phyloP scores from a whole-genome alignment of 2,113 vertebrate species.

The Colius striatus region DNA sequence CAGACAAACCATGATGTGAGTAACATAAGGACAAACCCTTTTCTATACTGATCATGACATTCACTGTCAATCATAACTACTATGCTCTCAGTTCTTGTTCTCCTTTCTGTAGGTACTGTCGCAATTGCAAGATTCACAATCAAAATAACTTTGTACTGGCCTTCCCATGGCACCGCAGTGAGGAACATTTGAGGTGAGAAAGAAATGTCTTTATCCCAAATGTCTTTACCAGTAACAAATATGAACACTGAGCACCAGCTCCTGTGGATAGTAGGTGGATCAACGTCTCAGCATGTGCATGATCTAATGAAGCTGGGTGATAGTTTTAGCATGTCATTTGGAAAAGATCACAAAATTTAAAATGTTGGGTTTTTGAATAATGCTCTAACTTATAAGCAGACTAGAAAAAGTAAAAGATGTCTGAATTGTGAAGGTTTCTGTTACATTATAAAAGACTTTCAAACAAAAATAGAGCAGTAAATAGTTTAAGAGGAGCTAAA shows the following conservation, averaged over 20 bases:
- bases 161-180: not conserved
- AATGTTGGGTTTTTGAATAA: not conserved
- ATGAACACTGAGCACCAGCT: not conserved
- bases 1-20: not conserved
- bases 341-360: slow-evolving; percentile 1
- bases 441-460: not conserved
- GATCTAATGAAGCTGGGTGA: not conserved
- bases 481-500: not conserved
- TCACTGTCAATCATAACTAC: not conserved
- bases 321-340: not conserved
- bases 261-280: not conserved
- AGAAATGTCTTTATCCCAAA: not conserved
- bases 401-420: not conserved
- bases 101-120: not conserved
- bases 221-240: not conserved
- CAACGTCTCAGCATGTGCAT: slow-evolving; percentile 9
- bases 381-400: not conserved
- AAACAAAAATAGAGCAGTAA: not conserved
- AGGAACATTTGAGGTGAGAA: not conserved
- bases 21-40: not conserved
- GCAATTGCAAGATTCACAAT: not conserved
- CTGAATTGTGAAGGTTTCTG: not conserved
- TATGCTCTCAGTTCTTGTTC: not conserved
- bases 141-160: not conserved
- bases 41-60: not conserved